These are phyloP conservation scores for Columba janthina DNA, from an alignment of 2,113 vertebrate genomes.

Conservation along the genomic window DNA sequence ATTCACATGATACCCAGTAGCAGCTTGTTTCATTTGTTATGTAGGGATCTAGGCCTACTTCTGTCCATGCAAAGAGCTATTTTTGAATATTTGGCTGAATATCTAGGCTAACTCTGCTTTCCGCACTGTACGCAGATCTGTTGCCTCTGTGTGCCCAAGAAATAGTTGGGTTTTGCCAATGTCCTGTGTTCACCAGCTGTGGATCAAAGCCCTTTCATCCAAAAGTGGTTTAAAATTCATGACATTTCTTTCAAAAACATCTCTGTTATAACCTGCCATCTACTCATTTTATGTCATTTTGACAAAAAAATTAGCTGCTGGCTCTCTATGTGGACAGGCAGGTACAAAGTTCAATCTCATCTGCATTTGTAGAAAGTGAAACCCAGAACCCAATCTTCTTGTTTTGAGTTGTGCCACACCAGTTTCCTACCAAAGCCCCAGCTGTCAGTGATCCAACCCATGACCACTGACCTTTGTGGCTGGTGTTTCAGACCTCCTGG, in stretches of 20 bases:
- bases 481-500: neutral
- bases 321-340: accelerated
- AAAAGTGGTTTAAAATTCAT: neutral
- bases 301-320: neutral
- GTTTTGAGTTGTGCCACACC: neutral
- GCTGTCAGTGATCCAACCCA: neutral
- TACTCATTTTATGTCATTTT: accelerated
- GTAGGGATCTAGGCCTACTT: neutral
- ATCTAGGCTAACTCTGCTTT: neutral
- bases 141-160: neutral
- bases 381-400: neutral
- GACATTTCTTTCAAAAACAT: neutral
- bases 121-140: neutral
- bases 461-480: accelerated
- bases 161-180: accelerated
- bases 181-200: too few relatives aligned
- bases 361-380: neutral
- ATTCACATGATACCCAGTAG: accelerated
- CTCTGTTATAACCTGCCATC: neutral
- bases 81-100: neutral
- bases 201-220: neutral
- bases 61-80: neutral
- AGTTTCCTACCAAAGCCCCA: neutral
- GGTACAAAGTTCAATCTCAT: neutral
- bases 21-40: neutral